Conservation (phyloP, 1,140 invertebrate species). For the Tetraneura akinire region DNA sequence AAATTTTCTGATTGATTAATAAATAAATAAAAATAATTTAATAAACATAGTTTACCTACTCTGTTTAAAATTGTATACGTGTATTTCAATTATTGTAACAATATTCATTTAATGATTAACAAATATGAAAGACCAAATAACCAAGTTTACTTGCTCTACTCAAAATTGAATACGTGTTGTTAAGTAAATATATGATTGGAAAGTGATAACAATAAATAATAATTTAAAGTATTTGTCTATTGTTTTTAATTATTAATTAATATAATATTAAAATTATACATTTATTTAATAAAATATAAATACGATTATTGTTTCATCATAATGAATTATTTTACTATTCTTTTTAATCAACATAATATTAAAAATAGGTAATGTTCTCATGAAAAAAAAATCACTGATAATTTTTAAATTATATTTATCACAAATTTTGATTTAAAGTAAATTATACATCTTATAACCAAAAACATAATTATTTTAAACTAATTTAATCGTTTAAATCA, state of each 20-base stretch:
- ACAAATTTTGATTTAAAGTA: not conserved
- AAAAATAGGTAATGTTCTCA: not conserved
- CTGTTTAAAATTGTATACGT: not conserved
- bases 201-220: too few species aligned
- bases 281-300: not conserved
- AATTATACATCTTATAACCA: not conserved
- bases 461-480: not conserved
- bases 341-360: not conserved
- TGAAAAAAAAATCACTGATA: not conserved
- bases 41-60: constrained; percentile 1
- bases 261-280: not conserved
- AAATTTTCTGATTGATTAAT: not conserved
- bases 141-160: constrained; percentile 1
- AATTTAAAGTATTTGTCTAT: not conserved
- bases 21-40: constrained; percentile 2
- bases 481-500: not conserved
- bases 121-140: not conserved
- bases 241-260: not conserved
- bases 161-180: not conserved
- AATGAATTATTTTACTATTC: too few species aligned
- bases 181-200: too few species aligned
- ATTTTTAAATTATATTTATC: not conserved
- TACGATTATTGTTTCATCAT: not conserved
- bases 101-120: not conserved
- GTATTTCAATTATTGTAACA: not conserved